Evolutionary conservation across 2,888 invertebrate genomes (phyloP), one percentile per base, ranked within the genome.

Genomic region (Eumacrocentrus americanus): DNA sequence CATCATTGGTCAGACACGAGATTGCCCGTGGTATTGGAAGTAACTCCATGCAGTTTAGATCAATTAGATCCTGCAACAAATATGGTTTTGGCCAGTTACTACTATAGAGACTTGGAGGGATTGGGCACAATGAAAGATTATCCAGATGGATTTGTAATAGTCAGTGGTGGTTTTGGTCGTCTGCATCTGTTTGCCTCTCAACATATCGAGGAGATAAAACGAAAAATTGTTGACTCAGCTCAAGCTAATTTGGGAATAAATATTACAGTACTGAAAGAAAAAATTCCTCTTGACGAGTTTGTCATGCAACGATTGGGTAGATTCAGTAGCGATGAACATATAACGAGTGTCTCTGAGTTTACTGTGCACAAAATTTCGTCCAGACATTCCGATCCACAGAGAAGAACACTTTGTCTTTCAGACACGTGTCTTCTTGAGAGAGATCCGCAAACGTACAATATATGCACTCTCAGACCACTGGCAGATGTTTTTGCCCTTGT

Each of bases 291-390:
- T 67, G 92, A 95, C 69, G 92, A 95, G 76, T 96, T 95, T 79
- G 88, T 91, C 70, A 87, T 87, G 66, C 91, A 94, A 78, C 85
- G 96, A 77, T 90, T 99, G 79, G 98, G 98, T 64, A 93, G 94
- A 80, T 88, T 64, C 80, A 97, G 97, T 75, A 91, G 90, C 9
- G 99, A 99, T 82, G 94, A 96, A 78, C 93, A 93, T 78, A 89
- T 98, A 76, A 99, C 98, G 2, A 98, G 98, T 0, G 89, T 98
- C 63, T 92, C 94, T 12, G 99, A 99, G 83, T 99, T 99, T 81
- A 89, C 89, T 63, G 96, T 99, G 2, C 94, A 98, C 79, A 99
- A 99, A 83, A 87, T 87, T 70, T 91, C 92, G 14, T 84, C 87
- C 0, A 85, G 95, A 22, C 91, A 94, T 78, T 87, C 88, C 73